phyloP scores from a whole-genome alignment of 2,797 vertebrate genomes.

The Premnoplex brunnescens region DNA sequence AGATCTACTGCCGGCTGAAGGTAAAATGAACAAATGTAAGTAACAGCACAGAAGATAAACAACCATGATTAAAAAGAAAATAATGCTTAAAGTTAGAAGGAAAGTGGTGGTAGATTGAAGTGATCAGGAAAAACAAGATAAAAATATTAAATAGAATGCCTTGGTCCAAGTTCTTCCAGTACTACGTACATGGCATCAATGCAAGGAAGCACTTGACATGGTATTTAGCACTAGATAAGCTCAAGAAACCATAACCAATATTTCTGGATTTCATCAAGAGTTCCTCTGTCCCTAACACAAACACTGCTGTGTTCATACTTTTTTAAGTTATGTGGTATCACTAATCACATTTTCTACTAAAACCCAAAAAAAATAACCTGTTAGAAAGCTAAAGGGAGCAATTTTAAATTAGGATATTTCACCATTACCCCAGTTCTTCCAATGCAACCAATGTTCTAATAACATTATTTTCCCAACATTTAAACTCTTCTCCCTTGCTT shows the following conservation, averaged over 20 bases:
- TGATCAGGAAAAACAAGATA: slow-evolving; percentile 17
- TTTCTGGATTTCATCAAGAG: background rate
- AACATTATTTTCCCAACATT: background rate
- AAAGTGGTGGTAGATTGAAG: slow-evolving; percentile 25
- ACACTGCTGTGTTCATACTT: accelerated
- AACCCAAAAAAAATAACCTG: background rate
- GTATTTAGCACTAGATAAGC: background rate
- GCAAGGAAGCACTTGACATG: background rate
- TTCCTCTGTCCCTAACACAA: background rate
- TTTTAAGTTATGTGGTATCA: background rate
- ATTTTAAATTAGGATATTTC: background rate
- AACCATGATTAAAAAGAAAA: background rate
- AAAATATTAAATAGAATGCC: background rate
- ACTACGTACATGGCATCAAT: background rate
- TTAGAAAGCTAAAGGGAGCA: background rate
- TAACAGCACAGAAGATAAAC: background rate
- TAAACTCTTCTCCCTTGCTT: background rate
- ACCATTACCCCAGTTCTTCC: background rate
- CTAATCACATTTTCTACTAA: background rate
- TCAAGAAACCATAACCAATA: background rate
- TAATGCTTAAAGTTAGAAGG: background rate
- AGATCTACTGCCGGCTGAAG: slow-evolving; percentile 93
- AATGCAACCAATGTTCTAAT: background rate
- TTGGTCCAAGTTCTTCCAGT: background rate
- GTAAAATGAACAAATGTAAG: slow-evolving; percentile 20